phyloP scores from a whole-genome alignment of 2,888 invertebrate genomes.

The Catocala fraxini region DNA sequence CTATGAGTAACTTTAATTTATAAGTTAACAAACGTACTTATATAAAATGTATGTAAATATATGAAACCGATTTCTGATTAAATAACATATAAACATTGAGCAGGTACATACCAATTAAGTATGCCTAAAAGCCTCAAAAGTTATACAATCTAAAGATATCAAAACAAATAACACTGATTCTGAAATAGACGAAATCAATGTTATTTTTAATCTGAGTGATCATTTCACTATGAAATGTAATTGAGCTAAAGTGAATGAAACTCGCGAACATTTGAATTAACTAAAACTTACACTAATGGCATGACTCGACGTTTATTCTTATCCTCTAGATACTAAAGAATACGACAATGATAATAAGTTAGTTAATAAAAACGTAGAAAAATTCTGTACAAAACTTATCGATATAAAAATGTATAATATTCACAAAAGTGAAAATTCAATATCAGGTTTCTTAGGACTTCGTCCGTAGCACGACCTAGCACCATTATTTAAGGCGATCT shows the following conservation, averaged over 20 bases:
- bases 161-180: slow-evolving; percentile 42
- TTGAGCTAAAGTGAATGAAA: slow-evolving; percentile 47
- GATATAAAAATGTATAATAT: slow-evolving; percentile 65
- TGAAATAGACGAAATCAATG: slow-evolving; percentile 37
- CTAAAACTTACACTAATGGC: slow-evolving; percentile 81
- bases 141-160: slow-evolving; percentile 41
- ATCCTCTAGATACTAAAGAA: slow-evolving; percentile 65
- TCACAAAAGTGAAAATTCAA: slow-evolving; percentile 76
- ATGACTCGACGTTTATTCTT: slow-evolving; percentile 82
- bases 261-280: slow-evolving; percentile 50
- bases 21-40: not conserved
- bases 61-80: slow-evolving; percentile 12
- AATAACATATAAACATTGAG: slow-evolving; percentile 42
- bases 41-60: not conserved
- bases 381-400: slow-evolving; percentile 80
- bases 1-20: slow-evolving; percentile 4
- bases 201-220: slow-evolving; percentile 33
- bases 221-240: slow-evolving; percentile 31
- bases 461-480: slow-evolving; percentile 85
- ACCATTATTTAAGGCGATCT: slow-evolving; percentile 72
- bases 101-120: slow-evolving; percentile 49
- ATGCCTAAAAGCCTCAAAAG: slow-evolving; percentile 47
- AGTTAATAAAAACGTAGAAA: slow-evolving; percentile 59
- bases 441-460: slow-evolving; percentile 79
- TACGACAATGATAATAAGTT: slow-evolving; percentile 50